Conservation (phyloP, 2,797 vertebrate species). For the Scomberomorus guttatus region DNA sequence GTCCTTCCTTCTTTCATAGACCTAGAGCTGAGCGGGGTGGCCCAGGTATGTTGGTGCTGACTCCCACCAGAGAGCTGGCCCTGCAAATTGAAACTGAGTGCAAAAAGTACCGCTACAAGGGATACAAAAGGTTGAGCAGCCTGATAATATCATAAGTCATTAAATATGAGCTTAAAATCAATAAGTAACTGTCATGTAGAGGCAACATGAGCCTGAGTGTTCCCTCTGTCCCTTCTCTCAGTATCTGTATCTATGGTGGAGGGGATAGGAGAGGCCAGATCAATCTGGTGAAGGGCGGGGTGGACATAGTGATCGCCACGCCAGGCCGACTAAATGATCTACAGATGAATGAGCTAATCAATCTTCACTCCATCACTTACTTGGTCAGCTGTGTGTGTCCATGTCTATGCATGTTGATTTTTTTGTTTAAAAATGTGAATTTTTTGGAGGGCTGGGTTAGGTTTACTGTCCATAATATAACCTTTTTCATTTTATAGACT, state of each 20-base stretch:
- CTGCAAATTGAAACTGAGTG: constrained; percentile 95
- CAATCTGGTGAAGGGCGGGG: constrained; percentile 86
- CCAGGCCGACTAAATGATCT: constrained; percentile 95
- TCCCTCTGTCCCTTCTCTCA: constrained; percentile 54
- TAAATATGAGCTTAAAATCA: background rate
- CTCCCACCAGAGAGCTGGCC: constrained; percentile 95
- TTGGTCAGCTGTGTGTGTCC: constrained; percentile 85
- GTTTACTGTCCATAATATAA: background rate
- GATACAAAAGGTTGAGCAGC: constrained; percentile 89
- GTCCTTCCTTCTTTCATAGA: constrained; percentile 70
- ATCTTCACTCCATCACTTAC: constrained; percentile 92
- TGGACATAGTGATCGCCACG: constrained; percentile 98
- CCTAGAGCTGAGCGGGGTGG: constrained; percentile 84
- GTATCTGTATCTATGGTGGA: constrained; percentile 96
- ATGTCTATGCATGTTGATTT: background rate
- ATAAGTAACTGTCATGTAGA: background rate
- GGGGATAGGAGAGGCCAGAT: constrained; percentile 92
- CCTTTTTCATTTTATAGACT: background rate
- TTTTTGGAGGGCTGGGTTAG: background rate
- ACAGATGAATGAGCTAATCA: constrained; percentile 95
- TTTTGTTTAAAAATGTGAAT: background rate
- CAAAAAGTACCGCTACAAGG: constrained; percentile 93
- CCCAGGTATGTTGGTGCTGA: constrained; percentile 96
- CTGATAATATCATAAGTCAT: background rate
- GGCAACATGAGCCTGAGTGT: background rate